These are phyloP conservation scores for Standfussiana lucernea DNA, from an alignment of 2,888 invertebrate species.

Conservation along the genomic window DNA sequence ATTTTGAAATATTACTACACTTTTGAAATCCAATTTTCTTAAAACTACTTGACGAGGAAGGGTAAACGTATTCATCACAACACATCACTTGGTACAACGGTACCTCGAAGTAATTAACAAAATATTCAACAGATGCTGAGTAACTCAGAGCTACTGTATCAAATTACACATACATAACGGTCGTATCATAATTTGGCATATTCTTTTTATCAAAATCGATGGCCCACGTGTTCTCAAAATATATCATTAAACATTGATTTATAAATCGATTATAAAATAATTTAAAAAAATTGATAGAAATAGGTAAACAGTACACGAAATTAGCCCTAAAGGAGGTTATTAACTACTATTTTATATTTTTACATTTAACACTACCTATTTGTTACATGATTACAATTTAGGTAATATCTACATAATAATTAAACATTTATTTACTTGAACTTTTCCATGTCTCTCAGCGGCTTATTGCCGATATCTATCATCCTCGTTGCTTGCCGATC, in stretches of 20 bases:
- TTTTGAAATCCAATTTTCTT: constrained; percentile 72
- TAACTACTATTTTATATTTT: constrained; percentile 83
- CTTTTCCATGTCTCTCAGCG: constrained; percentile 48
- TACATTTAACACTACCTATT: constrained; percentile 85
- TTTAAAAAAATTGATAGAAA: constrained; percentile 78
- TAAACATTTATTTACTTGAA: constrained; percentile 68
- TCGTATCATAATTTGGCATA: constrained; percentile 83
- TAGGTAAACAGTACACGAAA: constrained; percentile 79
- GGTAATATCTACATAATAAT: constrained; percentile 82
- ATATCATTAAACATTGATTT: constrained; percentile 72
- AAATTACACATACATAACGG: constrained; percentile 69
- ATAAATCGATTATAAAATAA: constrained; percentile 80
- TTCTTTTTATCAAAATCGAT: constrained; percentile 79
- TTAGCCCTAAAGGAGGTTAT: constrained; percentile 80
- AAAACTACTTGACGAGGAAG: constrained; percentile 67
- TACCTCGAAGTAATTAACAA: constrained; percentile 56
- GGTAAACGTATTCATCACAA: constrained; percentile 69
- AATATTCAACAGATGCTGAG: constrained; percentile 59
- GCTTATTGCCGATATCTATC: constrained; percentile 38
- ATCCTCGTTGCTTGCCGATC: constrained; percentile 29
- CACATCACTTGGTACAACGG: constrained; percentile 55
- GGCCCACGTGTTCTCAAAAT: constrained; percentile 79
- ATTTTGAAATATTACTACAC: constrained; percentile 69
- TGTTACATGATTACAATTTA: constrained; percentile 85
- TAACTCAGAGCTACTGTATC: constrained; percentile 73